Evolutionary conservation across 2,113 vertebrate species (phyloP), one percentile per base, ranked within the genome.

Genomic region (Semnornis frantzii): DNA sequence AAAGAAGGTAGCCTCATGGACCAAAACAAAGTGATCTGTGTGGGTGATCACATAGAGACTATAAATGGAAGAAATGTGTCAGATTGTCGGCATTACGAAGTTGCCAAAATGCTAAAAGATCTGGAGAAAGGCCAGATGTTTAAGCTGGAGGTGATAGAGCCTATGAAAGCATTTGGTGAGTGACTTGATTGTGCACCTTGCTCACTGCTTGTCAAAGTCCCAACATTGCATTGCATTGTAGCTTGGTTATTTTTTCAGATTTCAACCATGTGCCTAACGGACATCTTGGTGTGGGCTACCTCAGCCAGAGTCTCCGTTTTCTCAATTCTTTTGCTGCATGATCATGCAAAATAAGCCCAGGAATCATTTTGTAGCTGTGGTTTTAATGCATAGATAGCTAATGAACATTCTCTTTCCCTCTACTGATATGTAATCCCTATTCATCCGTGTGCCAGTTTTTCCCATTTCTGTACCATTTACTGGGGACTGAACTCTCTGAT

Each of bases 91-190:
- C 99, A 99, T 89, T 99, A 98, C 42, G 99, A 99, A 96, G 98
- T 99, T 64, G 99, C 99, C 65, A 98, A 98, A 94, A 99, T 99
- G 98, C 97, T 99, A 15, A 99, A 98, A 91, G 98, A 99, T 31
- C 96, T 99, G 63, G 97, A 99, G 73, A 98, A 95, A 82, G 98
- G 98, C 66, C 96, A 97, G 89, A 15, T 93, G 52, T 99, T 99
- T 95, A 99, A 98, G 44, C 85, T 99, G 94, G 98, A 98, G 87
- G 92, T 99, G 91, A 95, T 99, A 57, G 99, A 99, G 93, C 99
- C 99, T 15, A 98, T 98, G 98, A 99, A 99, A 96, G 98, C 98
- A 25, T 99, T 99, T n/a, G 99, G 99, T 99, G 97, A 99, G 99
- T 98, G 71, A 55, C 28, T n/a, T 77, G 63, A 30, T 19, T 78